Base-by-base conservation (phyloP, 2,888 invertebrate species). In the Drosophila borborema region DNA sequence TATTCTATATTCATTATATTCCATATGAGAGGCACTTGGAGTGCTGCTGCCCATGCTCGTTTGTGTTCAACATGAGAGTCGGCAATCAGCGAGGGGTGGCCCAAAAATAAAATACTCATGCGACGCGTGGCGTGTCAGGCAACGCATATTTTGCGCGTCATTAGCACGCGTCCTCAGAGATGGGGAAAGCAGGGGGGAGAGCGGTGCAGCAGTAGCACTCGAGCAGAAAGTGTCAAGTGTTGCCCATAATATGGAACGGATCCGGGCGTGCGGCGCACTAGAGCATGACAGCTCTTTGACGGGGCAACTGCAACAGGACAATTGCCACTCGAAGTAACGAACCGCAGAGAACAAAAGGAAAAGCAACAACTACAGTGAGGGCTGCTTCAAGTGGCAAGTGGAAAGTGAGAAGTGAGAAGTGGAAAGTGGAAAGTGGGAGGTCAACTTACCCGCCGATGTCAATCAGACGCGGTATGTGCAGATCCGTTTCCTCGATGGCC, bases 401-500 rank as follows among this genome's bases (percentile, higher is more conserved):
- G 16, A 1, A 40, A 16, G 40, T 28, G 55, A 12, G 45, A 60
- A 55, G 53, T 40, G 40, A 2, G 7, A n/a, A 3, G 41, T 28
- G 55, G 16, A 16, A 2, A 5, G 40, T 40, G 40, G 5, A 16
- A n/a, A 3, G 41, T 28, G 55, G 16, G 51, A 62, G 59, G 53
- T 60, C 74, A 68, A 89, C 92, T 92, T 94, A 96, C 96, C 96
- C 94, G 77, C 96, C 94, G 74, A 94, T 94, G 90, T 95, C 94
- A 87, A 94, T 94, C 90, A 94, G 94, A 63, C 94, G 94, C 14
- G 96, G 96, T 92, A 96, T 96, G 86, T 96, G 96, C 74, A 96
- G 93, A 92, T 96, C 95, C 80, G 95, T 94, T 86, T 95, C 94
- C 79, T 89, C 91, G 60, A 60, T 36, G 28, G 65, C 69, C n/a